Conservation (phyloP, 1,140 invertebrate genomes). For the Listronotus bonariensis region DNA sequence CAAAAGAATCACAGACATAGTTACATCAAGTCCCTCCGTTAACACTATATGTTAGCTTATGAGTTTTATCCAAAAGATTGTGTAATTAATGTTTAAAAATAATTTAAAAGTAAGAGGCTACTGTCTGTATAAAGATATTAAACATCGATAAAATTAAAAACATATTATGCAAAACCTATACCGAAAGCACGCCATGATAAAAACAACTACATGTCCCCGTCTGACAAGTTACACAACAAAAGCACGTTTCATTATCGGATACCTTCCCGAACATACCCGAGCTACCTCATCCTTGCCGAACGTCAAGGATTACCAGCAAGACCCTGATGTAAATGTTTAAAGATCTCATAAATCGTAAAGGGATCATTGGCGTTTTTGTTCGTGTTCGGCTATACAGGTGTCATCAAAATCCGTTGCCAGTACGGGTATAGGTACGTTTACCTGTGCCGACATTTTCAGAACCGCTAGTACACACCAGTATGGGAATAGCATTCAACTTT, state of each 20-base stretch:
- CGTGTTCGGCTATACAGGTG: conserved; percentile 7
- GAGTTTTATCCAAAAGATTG: too few species aligned
- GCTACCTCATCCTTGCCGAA: conserved; percentile 1
- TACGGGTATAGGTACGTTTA: conserved; percentile 44
- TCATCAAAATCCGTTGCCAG: conserved; percentile 27
- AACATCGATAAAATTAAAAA: too few species aligned
- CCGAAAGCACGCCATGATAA: too few species aligned
- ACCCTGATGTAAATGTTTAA: conserved; percentile 1
- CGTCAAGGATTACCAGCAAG: not conserved
- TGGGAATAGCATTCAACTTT: conserved; percentile 46
- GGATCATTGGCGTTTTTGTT: not conserved
- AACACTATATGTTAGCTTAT: too few species aligned
- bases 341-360: not conserved
- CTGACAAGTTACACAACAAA: not conserved
- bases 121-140: too few species aligned
- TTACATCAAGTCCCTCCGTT: too few species aligned
- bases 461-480: conserved; percentile 43
- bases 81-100: too few species aligned
- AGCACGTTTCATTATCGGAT: conserved; percentile 9
- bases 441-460: conserved; percentile 48
- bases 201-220: not conserved
- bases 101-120: too few species aligned
- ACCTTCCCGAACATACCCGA: conserved; percentile 7
- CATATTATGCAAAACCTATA: too few species aligned
- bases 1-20: too few species aligned